Evolutionary conservation across 2,797 vertebrate species (phyloP), one percentile per base, ranked within the genome.

Genomic region (Acanthopagrus latus): DNA sequence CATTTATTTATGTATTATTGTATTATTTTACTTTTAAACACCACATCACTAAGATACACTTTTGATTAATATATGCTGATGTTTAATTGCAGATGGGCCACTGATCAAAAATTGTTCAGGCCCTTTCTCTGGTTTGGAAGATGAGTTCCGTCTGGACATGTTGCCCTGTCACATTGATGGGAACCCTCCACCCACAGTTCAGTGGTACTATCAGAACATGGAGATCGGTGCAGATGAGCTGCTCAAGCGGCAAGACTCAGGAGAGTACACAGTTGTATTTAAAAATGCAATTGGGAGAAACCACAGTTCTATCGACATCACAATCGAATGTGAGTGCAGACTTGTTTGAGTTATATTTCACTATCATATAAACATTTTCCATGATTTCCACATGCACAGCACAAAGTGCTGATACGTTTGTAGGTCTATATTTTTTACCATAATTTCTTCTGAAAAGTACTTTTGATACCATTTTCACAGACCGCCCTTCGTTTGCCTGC

Each of bases 311-410:
- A 18, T 92, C 20, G 0, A 51, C 3, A 83, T 94, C 78, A 87
- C 50, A 48, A 11, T 93, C 3, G 78, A 90, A 89, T 92, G 93
- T 94, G 60, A 89, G 93, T 89, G 38, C 48, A 56, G 1, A 51
- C n/a, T 55, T 20, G 25, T 9, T 46, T 33, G 2, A 29, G 5
- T 51, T 38, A 20, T 66, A 66, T 46, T 58, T 51, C 3, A n/a
- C 25, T 20, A 16, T 20, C 18, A 16, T 14, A 17, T 11, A 20
- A 7, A 68, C 3, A 54, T 33, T 51, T 17, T 52, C 4, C 21
- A 17, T 33, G 18, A 48, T 33, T 21, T 23, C 20, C 3, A 48
- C 23, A 23, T n/a, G 25, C 13, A 65, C 21, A 33, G 6, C 27
- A 27, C 1, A 16, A 50, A 63, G 47, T 18, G 9, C 29, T 25